phyloP scores from a whole-genome alignment of 1,140 invertebrate genomes.

The Lerema accius region DNA sequence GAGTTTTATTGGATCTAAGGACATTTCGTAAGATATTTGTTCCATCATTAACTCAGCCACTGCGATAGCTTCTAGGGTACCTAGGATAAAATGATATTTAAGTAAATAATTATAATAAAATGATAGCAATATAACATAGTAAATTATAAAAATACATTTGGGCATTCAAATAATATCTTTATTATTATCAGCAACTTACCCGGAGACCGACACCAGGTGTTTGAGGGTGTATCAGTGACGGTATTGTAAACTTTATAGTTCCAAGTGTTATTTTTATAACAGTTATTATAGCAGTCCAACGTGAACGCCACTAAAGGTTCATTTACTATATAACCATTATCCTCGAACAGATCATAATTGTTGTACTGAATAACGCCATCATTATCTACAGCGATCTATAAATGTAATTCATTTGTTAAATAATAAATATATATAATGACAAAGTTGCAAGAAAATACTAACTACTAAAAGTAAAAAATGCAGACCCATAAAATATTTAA shows the following conservation, averaged over 20 bases:
- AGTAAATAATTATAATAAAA: no score
- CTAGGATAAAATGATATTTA: no score
- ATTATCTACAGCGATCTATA: conserved; percentile 83
- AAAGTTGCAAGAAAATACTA: no score
- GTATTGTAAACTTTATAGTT: conserved; percentile 58
- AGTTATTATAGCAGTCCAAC: conserved; percentile 48
- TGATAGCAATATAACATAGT: no score
- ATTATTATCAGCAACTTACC: conserved; percentile 45
- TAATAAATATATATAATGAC: no score
- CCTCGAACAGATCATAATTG: conserved; percentile 83
- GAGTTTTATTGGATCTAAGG: conserved; percentile 88
- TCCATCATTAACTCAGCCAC: conserved; percentile 92
- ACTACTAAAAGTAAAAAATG: no score
- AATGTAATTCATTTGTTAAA: no score
- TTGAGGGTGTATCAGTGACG: conserved; percentile 68
- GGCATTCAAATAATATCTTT: no score
- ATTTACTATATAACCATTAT: conserved; percentile 84
- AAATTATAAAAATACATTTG: no score
- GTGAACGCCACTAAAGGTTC: conserved; percentile 67
- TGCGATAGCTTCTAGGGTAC: conserved; percentile 85
- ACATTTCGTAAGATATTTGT: conserved; percentile 87
- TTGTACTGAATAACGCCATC: conserved; percentile 86
- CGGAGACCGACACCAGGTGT: conserved; percentile 83
- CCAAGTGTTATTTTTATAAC: conserved; percentile 52
- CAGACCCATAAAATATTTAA: no score